phyloP scores from a whole-genome alignment of 2,888 invertebrate species.

The Acholoe squamosa region DNA sequence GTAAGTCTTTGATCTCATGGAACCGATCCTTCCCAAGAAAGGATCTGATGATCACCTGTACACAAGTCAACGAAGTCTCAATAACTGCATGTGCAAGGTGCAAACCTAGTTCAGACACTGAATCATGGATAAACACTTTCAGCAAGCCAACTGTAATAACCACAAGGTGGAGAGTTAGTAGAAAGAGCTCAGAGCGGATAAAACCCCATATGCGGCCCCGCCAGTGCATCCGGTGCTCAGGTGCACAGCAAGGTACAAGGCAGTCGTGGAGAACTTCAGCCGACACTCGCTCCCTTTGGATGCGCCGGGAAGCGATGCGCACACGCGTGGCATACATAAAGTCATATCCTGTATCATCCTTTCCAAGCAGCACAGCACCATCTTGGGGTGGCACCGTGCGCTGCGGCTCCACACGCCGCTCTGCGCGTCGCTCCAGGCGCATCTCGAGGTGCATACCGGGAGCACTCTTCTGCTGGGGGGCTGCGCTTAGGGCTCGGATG shows the following conservation, averaged over 20 bases:
- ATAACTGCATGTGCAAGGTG: slow-evolving; percentile 51
- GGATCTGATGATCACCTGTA: slow-evolving; percentile 49
- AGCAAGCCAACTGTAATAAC: slow-evolving; percentile 25
- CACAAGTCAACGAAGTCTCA: slow-evolving; percentile 40
- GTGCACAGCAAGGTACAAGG: slow-evolving; percentile 28
- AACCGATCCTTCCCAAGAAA: slow-evolving; percentile 52
- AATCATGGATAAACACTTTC: slow-evolving; percentile 34
- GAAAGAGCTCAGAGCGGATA: slow-evolving; percentile 41
- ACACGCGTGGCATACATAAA: slow-evolving; percentile 55
- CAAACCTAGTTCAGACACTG: neutral
- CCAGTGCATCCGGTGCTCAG: slow-evolving; percentile 48
- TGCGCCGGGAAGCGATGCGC: slow-evolving; percentile 14
- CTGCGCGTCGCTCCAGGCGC: slow-evolving; percentile 53
- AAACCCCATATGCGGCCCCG: slow-evolving; percentile 53
- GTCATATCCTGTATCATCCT: slow-evolving; percentile 44
- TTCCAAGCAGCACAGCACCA: slow-evolving; percentile 49
- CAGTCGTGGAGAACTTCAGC: slow-evolving; percentile 21
- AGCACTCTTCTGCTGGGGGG: neutral
- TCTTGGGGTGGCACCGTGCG: slow-evolving; percentile 58
- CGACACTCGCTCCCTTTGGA: slow-evolving; percentile 45
- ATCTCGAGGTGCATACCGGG: slow-evolving; percentile 43
- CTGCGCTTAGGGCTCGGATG: neutral
- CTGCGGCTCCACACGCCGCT: slow-evolving; percentile 14
- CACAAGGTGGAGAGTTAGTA: slow-evolving; percentile 13
- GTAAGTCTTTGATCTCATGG: slow-evolving; percentile 49